A percentile compares a stretch with the other conserved stretches of the same genome.
phyloP scores from a whole-genome alignment of 2,113 vertebrate genomes.

The Lycocorax pyrrhopterus region DNA sequence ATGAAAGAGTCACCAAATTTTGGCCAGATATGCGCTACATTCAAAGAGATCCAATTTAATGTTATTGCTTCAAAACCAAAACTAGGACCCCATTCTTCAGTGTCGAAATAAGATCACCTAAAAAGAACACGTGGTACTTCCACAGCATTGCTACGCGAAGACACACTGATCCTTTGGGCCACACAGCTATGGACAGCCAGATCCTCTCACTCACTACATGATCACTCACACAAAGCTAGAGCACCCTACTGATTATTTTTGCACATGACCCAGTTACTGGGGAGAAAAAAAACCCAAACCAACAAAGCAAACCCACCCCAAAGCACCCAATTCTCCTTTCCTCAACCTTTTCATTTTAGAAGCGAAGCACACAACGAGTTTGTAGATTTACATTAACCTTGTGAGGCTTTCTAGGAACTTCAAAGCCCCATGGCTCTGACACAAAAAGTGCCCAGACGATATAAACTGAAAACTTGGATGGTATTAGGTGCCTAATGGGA shows the following conservation, averaged over 20 bases:
- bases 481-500: not conserved
- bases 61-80: not conserved
- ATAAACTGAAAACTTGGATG: not conserved
- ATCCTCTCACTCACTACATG: not conserved
- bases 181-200: not conserved
- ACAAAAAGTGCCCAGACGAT: not conserved
- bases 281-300: not conserved
- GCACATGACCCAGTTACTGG: rapidly evolving
- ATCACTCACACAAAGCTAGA: not conserved
- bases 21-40: not conserved
- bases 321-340: not conserved
- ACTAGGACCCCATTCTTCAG: not conserved
- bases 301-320: not conserved
- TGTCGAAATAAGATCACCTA: not conserved
- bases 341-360: not conserved
- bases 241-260: not conserved
- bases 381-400: not conserved
- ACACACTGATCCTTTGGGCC: not conserved
- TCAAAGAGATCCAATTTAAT: not conserved
- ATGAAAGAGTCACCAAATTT: not conserved
- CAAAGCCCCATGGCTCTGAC: not conserved
- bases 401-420: not conserved
- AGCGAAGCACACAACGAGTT: rapidly evolving
- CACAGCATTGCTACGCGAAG: not conserved
- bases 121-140: rapidly evolving